These are phyloP conservation scores for Pygoscelis antarcticus DNA, from an alignment of 2,113 vertebrate species.

Conservation along the genomic window DNA sequence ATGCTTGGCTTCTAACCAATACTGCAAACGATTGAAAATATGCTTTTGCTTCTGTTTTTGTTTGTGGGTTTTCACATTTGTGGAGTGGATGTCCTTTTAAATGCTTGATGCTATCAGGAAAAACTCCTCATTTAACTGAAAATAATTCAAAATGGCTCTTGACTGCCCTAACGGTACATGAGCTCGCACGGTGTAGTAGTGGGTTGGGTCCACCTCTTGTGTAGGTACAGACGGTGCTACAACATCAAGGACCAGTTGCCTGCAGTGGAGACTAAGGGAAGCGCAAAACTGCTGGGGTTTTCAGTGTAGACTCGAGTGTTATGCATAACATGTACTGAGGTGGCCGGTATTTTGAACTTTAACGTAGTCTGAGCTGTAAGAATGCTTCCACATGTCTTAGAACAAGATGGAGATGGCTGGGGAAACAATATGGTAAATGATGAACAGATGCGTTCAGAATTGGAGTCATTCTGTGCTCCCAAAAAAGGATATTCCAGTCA, in stretches of 20 bases:
- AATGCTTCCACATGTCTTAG: background rate
- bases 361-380: background rate
- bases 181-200: background rate
- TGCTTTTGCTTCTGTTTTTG: conserved; percentile 34
- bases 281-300: background rate
- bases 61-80: conserved; percentile 64
- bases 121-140: background rate
- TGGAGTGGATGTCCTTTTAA: conserved; percentile 15
- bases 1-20: conserved; percentile 36
- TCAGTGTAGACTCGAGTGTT: background rate
- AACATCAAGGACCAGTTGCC: background rate
- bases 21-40: background rate
- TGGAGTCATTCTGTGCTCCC: background rate
- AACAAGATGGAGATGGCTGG: background rate
- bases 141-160: background rate
- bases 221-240: background rate
- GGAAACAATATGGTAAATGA: background rate
- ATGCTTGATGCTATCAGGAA: background rate
- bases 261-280: background rate
- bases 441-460: background rate
- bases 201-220: background rate
- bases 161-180: background rate
- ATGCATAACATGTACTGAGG: background rate
- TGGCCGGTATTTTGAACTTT: background rate
- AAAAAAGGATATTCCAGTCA: background rate